Evolutionary conservation across 2,797 vertebrate species (phyloP).

Genomic region (Petrocephalus schoutedeni): DNA sequence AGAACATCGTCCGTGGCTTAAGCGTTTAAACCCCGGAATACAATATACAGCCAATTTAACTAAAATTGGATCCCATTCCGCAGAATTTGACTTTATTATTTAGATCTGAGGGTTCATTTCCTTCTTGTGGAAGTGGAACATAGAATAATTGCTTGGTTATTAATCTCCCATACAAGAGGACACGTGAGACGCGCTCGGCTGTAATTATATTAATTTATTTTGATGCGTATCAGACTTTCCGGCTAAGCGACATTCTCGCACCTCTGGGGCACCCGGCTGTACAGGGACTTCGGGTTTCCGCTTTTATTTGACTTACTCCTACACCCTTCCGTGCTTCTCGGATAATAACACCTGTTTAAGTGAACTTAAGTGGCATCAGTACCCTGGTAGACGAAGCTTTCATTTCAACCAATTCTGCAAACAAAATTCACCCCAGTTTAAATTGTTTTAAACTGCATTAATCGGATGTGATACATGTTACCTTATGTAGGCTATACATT

Average conservation of each 20-base stretch:
- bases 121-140: conserved; percentile 32
- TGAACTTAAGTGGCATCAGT: background rate
- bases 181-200: conserved; percentile 53
- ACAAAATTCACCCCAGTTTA: background rate
- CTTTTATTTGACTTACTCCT: background rate
- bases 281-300: background rate
- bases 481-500: background rate
- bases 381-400: background rate
- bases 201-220: conserved; percentile 66
- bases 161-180: conserved; percentile 55
- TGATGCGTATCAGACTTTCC: conserved; percentile 55
- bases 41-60: conserved; percentile 17
- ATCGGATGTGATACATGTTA: background rate
- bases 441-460: background rate
- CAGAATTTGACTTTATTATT: conserved; percentile 25
- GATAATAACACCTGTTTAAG: conserved; percentile 10
- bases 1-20: background rate
- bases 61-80: conserved; percentile 15
- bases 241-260: conserved; percentile 1
- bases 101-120: conserved; percentile 11
- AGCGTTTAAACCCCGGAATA: conserved; percentile 1
- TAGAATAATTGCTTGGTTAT: conserved; percentile 65
- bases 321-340: background rate
- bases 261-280: background rate
- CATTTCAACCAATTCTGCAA: background rate